phyloP scores from a whole-genome alignment of 2,888 invertebrate genomes.

The Galerucella pusilla region DNA sequence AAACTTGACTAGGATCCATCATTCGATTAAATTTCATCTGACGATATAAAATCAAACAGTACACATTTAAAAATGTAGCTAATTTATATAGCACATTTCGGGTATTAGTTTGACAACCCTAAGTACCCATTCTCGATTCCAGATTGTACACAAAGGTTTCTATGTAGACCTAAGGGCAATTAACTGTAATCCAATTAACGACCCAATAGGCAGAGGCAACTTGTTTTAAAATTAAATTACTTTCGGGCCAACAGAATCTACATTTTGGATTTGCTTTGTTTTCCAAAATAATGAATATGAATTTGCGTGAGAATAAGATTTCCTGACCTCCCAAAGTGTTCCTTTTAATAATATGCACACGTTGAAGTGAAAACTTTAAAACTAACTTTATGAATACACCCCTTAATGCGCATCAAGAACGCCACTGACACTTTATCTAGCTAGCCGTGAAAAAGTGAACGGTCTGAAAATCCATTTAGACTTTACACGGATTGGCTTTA shows the following conservation, averaged over 20 bases:
- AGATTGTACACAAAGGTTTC: background rate
- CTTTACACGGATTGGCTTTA: slow-evolving; percentile 18
- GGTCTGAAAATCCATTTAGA: slow-evolving; percentile 25
- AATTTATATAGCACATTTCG: background rate
- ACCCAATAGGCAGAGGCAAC: background rate
- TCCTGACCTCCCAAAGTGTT: no score
- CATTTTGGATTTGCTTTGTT: no score
- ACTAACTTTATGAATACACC: no score
- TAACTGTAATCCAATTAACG: background rate
- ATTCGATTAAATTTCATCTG: no score
- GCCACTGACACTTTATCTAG: slow-evolving; percentile 4
- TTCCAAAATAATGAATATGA: no score
- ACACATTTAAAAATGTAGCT: no score
- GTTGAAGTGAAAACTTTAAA: no score
- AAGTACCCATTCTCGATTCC: background rate
- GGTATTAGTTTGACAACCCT: background rate
- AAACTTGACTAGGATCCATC: no score
- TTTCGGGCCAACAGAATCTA: background rate
- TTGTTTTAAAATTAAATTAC: background rate
- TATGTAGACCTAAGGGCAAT: background rate
- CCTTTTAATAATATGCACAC: no score
- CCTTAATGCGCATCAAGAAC: background rate
- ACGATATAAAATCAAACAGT: no score
- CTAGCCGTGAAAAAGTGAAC: slow-evolving; percentile 22
- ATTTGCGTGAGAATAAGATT: no score